These are phyloP conservation scores for Serripes groenlandicus DNA, from an alignment of 2,888 invertebrate species.

Conservation along the genomic window DNA sequence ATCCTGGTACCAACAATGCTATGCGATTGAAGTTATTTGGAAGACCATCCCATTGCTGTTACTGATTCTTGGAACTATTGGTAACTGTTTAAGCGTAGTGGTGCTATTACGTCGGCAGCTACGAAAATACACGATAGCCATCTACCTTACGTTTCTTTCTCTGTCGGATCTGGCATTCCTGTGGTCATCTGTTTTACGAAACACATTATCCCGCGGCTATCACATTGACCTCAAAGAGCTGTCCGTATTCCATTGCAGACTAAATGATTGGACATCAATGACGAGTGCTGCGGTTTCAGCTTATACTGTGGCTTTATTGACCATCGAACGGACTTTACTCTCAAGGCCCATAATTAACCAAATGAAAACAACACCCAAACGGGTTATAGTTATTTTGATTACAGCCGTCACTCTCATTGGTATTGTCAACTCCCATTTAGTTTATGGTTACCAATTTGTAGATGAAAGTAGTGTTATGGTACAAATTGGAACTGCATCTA, in stretches of 20 bases:
- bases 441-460: slow-evolving; percentile 4
- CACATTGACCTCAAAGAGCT: background rate
- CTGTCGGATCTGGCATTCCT: background rate
- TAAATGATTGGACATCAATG: slow-evolving; percentile 13
- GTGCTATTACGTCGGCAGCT: background rate
- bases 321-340: slow-evolving; percentile 8
- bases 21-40: background rate
- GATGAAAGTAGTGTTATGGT: background rate
- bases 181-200: slow-evolving; percentile 6
- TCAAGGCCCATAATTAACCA: background rate
- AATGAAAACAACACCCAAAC: background rate
- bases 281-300: slow-evolving; percentile 1
- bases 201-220: slow-evolving; percentile 14
- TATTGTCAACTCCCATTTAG: background rate
- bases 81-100: background rate
- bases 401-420: background rate
- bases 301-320: slow-evolving; percentile 6
- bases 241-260: slow-evolving; percentile 4
- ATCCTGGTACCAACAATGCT: background rate
- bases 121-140: slow-evolving; percentile 9
- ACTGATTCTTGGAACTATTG: background rate
- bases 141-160: background rate
- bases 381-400: background rate
- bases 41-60: background rate
- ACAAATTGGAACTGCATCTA: background rate